Evolutionary conservation across 2,888 invertebrate species (phyloP).

Genomic region (Orthonevra nobilis): DNA sequence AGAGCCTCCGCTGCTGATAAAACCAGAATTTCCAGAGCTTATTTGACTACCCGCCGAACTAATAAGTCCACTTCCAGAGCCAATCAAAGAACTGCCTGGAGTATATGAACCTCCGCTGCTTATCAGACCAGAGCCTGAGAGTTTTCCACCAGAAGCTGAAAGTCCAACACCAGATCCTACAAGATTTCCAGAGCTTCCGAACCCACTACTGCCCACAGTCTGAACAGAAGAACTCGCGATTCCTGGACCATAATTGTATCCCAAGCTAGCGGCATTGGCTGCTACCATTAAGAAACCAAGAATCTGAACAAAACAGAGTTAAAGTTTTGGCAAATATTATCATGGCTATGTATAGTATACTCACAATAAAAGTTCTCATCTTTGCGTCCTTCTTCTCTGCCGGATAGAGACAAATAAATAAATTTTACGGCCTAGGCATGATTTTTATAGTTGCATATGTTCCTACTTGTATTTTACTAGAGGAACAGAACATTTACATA

Average conservation of each 20-base stretch:
- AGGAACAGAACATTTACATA: too few species aligned
- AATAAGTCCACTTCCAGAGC: neutral
- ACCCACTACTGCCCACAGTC: too few species aligned
- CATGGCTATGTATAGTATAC: constrained; percentile 8
- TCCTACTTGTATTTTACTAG: too few species aligned
- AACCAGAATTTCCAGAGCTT: neutral
- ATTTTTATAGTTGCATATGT: neutral
- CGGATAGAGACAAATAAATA: neutral
- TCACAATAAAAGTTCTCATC: constrained; percentile 24
- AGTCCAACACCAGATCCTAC: too few species aligned
- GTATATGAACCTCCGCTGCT: too few species aligned
- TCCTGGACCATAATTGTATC: constrained; percentile 21
- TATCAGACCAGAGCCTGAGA: too few species aligned
- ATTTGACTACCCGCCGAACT: neutral
- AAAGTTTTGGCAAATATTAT: too few species aligned
- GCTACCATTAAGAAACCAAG: constrained; percentile 10
- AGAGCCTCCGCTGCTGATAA: neutral
- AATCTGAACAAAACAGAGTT: constrained; percentile 1
- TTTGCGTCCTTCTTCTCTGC: neutral
- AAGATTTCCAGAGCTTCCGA: too few species aligned
- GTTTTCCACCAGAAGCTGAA: neutral
- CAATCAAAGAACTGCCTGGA: too few species aligned
- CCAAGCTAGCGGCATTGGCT: constrained; percentile 4
- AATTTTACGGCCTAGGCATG: neutral
- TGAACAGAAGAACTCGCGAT: neutral